Evolutionary conservation across 1,140 invertebrate genomes (phyloP), one percentile per base, ranked within the genome.

Genomic region (Lordiphosa mommai): DNA sequence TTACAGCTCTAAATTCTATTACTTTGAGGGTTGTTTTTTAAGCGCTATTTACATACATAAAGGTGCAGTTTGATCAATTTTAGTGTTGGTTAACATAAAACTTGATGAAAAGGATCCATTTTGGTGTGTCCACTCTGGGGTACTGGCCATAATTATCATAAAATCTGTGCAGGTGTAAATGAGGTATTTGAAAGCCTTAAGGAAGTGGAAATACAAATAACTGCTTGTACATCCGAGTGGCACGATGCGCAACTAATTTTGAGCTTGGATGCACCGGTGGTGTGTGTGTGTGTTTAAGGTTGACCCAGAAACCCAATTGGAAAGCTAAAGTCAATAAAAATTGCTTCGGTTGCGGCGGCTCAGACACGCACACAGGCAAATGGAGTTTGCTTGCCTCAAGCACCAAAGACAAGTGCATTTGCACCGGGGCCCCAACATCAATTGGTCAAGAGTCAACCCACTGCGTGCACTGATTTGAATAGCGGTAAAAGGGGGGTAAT

Each of bases 231-330:
- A 57, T 61, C 37, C 43, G n/a, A 41, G 40, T 49, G 43, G 37
- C 30, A 32, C 36, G 36, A 48, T 56, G 40, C 43, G 64, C 66
- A 59, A 66, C 52, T 46, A 27, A 33, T 48, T 30, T 44, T 29
- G 30, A 30, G 46, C 4, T 50, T 23, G 12, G 13, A 12, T 63
- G 32, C 32, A 37, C 41, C 49, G 58, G 40, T 57, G 36, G 48
- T 52, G 41, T 57, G 29, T 50, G 40, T 30, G 64, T 55, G 36
- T 50, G 47, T 65, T 43, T 67, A 51, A 52, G 61, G 40, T 14
- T 82, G 77, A 82, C 77, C 77, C 57, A 82, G 69, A 82, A 82
- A 84, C 77, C 77, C 44, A 82, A 85, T 72, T 82, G 77, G 59
- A 69, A 70, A 43, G 61, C 64, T 61, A 72, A 77, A 82, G 79